Percentiles rank a stretch among this genome's conserved stretches.
These are phyloP conservation scores for Coracopsis vasa DNA, from an alignment of 2,113 vertebrate genomes.

Conservation along the genomic window DNA sequence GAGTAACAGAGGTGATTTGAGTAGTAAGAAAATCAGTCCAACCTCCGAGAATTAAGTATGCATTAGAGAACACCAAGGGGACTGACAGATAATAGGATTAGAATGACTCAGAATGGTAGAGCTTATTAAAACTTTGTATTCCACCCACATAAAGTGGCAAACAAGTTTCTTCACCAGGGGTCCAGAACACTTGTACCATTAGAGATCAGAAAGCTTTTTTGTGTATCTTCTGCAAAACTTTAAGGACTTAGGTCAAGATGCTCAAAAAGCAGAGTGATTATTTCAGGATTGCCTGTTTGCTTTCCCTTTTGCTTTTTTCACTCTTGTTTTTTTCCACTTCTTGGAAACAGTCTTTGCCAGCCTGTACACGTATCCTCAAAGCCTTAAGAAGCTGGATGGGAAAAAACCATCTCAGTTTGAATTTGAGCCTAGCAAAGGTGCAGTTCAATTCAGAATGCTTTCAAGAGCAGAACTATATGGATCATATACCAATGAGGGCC, in stretches of 20 bases:
- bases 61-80: background rate
- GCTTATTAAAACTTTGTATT: constrained; percentile 4
- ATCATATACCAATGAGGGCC: background rate
- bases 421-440: background rate
- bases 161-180: background rate
- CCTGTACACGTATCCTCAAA: background rate
- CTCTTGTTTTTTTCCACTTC: background rate
- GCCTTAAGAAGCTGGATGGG: background rate
- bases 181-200: background rate
- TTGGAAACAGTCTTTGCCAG: background rate
- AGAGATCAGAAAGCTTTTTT: background rate
- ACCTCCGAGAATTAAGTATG: background rate
- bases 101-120: background rate
- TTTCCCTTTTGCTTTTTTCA: background rate
- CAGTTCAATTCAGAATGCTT: background rate
- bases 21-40: background rate
- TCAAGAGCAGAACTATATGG: background rate
- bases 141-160: background rate
- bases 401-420: background rate
- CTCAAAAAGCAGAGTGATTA: background rate
- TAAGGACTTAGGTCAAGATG: background rate
- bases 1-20: background rate
- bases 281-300: background rate
- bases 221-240: background rate
- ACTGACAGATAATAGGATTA: constrained; percentile 36